Conservation (phyloP, 2,797 vertebrate species). For the Anisognathus igniventris region DNA sequence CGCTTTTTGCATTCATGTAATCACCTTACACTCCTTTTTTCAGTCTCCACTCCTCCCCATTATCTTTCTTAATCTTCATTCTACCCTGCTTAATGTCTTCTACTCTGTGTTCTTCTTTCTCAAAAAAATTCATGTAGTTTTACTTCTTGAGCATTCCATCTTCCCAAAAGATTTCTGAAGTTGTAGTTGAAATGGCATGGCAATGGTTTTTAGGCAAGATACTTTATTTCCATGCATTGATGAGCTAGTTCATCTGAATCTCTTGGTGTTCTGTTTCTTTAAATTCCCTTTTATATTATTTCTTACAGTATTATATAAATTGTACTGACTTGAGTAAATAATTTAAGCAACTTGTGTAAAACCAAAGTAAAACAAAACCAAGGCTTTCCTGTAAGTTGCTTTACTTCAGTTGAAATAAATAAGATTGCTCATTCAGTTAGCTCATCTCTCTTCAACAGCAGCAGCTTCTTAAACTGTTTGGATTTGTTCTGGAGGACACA, state of each 20-base stretch:
- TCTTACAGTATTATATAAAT: background rate
- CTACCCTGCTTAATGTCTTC: background rate
- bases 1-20: background rate
- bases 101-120: background rate
- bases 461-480: background rate
- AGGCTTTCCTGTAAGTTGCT: background rate
- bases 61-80: background rate
- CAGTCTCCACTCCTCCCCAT: background rate
- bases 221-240: background rate
- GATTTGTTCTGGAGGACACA: background rate
- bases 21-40: background rate
- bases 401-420: background rate
- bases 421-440: background rate
- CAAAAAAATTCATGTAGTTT: background rate
- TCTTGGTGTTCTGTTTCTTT: background rate
- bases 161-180: background rate
- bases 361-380: background rate
- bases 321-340: background rate
- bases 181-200: background rate
- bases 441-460: background rate
- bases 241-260: background rate
- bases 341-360: background rate
- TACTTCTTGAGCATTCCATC: background rate
- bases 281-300: background rate
- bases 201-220: background rate